These are phyloP conservation scores for Hipparchia sbordonii DNA, from an alignment of 2,888 invertebrate genomes.

Conservation along the genomic window DNA sequence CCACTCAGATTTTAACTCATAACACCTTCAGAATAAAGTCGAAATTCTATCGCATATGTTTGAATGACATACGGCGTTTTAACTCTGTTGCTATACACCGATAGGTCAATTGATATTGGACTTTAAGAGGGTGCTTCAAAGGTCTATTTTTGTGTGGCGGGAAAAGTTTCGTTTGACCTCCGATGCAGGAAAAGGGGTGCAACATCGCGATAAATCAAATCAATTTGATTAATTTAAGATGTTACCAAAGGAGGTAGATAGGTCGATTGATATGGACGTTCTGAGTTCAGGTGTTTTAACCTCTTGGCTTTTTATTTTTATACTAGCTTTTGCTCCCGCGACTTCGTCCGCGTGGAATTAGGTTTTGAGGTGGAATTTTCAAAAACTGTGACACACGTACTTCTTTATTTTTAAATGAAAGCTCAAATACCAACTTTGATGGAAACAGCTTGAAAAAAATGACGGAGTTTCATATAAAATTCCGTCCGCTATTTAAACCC, in stretches of 20 bases:
- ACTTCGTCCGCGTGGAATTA: too few relatives aligned
- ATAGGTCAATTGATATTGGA: slow-evolving; percentile 35
- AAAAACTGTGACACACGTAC: too few relatives aligned
- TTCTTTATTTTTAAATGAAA: too few relatives aligned
- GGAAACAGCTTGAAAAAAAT: too few relatives aligned
- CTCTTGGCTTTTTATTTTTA: not conserved
- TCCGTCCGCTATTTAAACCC: too few relatives aligned
- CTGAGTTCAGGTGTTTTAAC: slow-evolving; percentile 2
- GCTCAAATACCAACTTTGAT: too few relatives aligned
- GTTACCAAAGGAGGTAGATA: slow-evolving; percentile 33
- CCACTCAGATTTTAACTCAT: slow-evolving; percentile 33
- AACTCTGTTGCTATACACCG: not conserved
- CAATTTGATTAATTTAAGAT: slow-evolving; percentile 56
- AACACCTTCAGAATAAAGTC: accelerated
- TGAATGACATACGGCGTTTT: slow-evolving; percentile 38
- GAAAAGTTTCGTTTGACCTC: slow-evolving; percentile 50
- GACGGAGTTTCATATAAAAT: too few relatives aligned
- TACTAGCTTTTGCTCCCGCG: too few relatives aligned
- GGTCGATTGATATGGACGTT: slow-evolving; percentile 11
- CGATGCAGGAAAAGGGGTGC: slow-evolving; percentile 59
- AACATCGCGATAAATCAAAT: slow-evolving; percentile 49
- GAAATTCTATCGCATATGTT: slow-evolving; percentile 29
- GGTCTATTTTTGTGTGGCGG: slow-evolving; percentile 32
- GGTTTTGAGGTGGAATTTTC: too few relatives aligned
- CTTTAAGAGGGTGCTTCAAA: slow-evolving; percentile 24